A percentile compares a stretch with the other conserved stretches of the same genome.
Conservation (phyloP, 2,797 vertebrate species). For the Adrianichthys oophorus region DNA sequence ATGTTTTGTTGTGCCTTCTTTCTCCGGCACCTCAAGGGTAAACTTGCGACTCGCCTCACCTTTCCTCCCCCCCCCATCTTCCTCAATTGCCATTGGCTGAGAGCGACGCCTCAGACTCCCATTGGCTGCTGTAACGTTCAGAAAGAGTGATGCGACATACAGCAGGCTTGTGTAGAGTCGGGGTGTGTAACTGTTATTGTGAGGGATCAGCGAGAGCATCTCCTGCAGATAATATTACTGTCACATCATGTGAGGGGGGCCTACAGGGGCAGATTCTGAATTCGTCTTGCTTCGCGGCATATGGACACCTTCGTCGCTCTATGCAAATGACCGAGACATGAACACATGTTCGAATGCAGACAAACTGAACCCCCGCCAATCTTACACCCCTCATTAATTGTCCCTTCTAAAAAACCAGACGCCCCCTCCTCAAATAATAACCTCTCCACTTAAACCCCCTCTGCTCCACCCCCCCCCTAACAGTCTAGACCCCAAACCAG, state of each 20-base stretch:
- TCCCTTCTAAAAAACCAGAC: slow-evolving; percentile 67
- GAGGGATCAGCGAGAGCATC: slow-evolving; percentile 36
- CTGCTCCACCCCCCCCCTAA: slow-evolving; percentile 40
- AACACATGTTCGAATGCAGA: slow-evolving; percentile 72
- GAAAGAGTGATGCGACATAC: slow-evolving; percentile 55
- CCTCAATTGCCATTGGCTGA: slow-evolving; percentile 45
- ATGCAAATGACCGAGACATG: slow-evolving; percentile 75
- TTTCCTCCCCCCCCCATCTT: slow-evolving; percentile 58
- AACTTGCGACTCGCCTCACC: slow-evolving; percentile 46
- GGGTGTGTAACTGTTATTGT: slow-evolving; percentile 48
- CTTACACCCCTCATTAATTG: slow-evolving; percentile 67
- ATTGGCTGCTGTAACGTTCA: slow-evolving; percentile 57
- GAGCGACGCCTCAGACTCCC: slow-evolving; percentile 12
- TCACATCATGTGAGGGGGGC: slow-evolving; percentile 21
- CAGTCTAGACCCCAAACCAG: slow-evolving; percentile 69
- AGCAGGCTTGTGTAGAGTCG: slow-evolving; percentile 31
- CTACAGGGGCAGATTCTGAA: slow-evolving; percentile 44
- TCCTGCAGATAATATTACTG: slow-evolving; percentile 32
- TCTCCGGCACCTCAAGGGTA: slow-evolving; percentile 64
- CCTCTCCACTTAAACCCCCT: slow-evolving; percentile 54
- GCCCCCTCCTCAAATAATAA: slow-evolving; percentile 68
- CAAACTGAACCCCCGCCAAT: slow-evolving; percentile 47
- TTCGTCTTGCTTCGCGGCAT: slow-evolving; percentile 50
- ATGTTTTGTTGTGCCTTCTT: slow-evolving; percentile 36
- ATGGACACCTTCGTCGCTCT: slow-evolving; percentile 65